These are phyloP conservation scores for Allophyes oxyacanthae DNA, from an alignment of 2,888 invertebrate genomes.

Conservation along the genomic window DNA sequence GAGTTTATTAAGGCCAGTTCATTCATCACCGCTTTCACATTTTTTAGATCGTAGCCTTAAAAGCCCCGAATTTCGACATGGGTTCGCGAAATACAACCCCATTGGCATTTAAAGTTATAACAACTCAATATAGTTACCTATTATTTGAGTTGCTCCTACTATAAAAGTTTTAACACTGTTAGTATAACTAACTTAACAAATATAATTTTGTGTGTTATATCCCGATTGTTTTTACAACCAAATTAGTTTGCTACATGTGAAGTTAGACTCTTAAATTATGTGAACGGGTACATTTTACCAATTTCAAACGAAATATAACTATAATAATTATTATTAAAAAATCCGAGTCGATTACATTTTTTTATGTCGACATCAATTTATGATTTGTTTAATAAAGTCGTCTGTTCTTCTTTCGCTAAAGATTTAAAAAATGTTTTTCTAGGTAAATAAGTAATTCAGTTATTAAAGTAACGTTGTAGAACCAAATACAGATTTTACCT, in stretches of 20 bases:
- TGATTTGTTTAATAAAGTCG: no score
- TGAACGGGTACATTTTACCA: slow-evolving; percentile 1
- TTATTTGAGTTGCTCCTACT: slow-evolving; percentile 42
- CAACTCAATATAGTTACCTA: slow-evolving; percentile 49
- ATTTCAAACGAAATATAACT: neutral
- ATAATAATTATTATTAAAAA: neutral
- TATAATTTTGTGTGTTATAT: slow-evolving; percentile 19
- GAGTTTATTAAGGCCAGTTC: no score
- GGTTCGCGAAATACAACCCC: slow-evolving; percentile 50
- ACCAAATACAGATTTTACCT: no score
- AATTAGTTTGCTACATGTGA: slow-evolving; percentile 18
- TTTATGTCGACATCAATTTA: no score
- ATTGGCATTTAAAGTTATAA: slow-evolving; percentile 56
- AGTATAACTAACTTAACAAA: slow-evolving; percentile 33
- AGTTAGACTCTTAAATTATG: slow-evolving; percentile 1
- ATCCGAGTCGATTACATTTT: no score
- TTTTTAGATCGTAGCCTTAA: neutral
- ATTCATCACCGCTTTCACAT: no score
- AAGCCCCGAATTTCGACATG: slow-evolving; percentile 36
- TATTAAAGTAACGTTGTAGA: no score
- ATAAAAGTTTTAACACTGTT: slow-evolving; percentile 54
- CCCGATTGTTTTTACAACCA: slow-evolving; percentile 34
- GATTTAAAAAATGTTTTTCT: no score
- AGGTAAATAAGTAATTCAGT: no score
- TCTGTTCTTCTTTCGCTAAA: no score